Base-by-base conservation (phyloP, 2,888 invertebrate genomes). In the Metopia argyrocephala region DNA sequence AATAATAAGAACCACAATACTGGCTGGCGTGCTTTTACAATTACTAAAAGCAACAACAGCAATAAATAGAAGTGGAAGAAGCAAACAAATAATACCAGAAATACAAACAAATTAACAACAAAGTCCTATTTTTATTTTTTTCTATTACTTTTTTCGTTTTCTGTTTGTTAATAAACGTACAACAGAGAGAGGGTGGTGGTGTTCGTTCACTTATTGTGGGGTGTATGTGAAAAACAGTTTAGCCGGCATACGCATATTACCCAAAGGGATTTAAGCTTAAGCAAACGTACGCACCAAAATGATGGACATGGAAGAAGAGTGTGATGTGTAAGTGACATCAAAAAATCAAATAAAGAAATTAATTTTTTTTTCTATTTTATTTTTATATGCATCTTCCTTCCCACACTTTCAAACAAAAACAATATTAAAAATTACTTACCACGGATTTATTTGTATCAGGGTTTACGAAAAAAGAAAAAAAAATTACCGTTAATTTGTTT, bases 291-390 rank as follows among this genome's bases (percentile, higher is more conserved):
- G 38, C 62, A 64, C 70, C 78, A 69, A 81, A 81, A 81, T 78
- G 78, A 78, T 81, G 74, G 76, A 81, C 78, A 76, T 73, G 71
- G 71, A 65, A 62, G 64, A 70, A 59, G 74, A 69, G 74, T 81
- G 78, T 81, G 81, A 81, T 81, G 81, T 78, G 81, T 81, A 78
- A 81, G 81, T 81, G 81, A 81, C 81, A 81, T 81, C 81, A 81
- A 81, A 78, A 81, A 81, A 81, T 81, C 81, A 81, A 81, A 81
- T 78, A 81, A 69, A 81, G 81, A 81, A 81, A 81, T 81, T 78
- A 81, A 78, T 70, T 48, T 28, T 61, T 31, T 57, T 61, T 75
- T 59, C 18, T 28, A 28, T 48, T 68, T 59, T 56, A 5, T 65
- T 61, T 57, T 28, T 50, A n/a, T n/a, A n/a, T n/a, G n/a, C n/a